Percentiles rank a stretch among this genome's conserved stretches.
Conservation (phyloP, 2,797 vertebrate genomes). For the Siniperca obscura region DNA sequence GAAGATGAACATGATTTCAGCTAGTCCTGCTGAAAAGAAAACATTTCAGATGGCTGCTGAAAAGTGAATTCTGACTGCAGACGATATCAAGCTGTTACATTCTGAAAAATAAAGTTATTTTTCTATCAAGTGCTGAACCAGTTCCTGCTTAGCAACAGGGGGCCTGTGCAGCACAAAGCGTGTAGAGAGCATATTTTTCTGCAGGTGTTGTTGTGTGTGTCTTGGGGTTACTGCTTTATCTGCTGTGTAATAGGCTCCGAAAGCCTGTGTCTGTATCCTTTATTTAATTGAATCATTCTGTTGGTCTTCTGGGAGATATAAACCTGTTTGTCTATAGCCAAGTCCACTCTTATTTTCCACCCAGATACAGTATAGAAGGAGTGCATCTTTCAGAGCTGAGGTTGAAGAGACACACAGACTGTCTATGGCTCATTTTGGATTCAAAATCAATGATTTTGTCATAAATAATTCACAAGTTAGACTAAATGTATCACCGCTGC, state of each 20-base stretch:
- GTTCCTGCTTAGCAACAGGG: constrained; percentile 47
- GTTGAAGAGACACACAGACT: constrained; percentile 20
- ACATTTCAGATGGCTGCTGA: background rate
- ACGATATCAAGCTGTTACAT: constrained; percentile 35
- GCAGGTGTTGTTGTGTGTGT: constrained; percentile 59
- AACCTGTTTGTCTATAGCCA: constrained; percentile 41
- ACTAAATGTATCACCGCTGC: constrained; percentile 30
- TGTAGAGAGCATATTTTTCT: constrained; percentile 37
- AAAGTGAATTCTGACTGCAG: constrained; percentile 16
- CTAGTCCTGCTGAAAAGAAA: background rate
- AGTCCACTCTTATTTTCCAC: constrained; percentile 41
- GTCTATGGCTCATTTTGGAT: constrained; percentile 41
- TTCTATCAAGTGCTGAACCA: constrained; percentile 18
- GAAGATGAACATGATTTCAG: background rate
- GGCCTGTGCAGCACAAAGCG: constrained; percentile 14
- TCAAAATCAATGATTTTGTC: constrained; percentile 58
- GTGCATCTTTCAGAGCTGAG: constrained; percentile 31
- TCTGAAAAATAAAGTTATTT: constrained; percentile 16
- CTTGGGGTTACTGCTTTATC: constrained; percentile 56
- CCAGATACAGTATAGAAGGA: constrained; percentile 18
- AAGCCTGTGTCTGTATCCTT: constrained; percentile 44
- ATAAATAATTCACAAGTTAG: constrained; percentile 70
- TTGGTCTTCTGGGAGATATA: constrained; percentile 45
- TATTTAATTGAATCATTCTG: constrained; percentile 59
- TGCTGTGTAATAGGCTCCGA: constrained; percentile 63